A percentile compares a stretch with the other conserved stretches of the same genome.
phyloP scores from a whole-genome alignment of 2,797 vertebrate species.

The Pseudochirops cupreus region DNA sequence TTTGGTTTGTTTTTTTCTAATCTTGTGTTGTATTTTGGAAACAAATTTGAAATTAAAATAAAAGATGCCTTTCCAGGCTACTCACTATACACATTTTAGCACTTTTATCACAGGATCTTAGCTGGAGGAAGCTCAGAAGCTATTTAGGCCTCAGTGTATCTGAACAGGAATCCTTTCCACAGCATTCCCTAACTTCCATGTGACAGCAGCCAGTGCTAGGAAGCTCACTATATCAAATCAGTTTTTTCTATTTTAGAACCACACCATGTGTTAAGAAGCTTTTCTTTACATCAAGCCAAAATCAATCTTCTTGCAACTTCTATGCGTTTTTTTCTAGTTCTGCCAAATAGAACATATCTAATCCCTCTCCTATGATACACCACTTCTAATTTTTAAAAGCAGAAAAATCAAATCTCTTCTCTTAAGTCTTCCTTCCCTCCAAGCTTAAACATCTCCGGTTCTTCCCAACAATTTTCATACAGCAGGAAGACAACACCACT shows the following conservation, averaged over 20 bases:
- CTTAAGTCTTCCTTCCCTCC: background rate
- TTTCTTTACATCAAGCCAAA: background rate
- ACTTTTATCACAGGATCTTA: background rate
- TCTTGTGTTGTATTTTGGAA: background rate
- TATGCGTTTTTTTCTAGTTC: background rate
- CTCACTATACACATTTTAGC: background rate
- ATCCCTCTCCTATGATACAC: background rate
- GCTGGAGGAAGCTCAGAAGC: background rate
- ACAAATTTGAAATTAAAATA: constrained; percentile 48
- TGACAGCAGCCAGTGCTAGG: background rate
- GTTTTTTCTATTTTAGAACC: background rate
- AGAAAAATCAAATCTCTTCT: background rate
- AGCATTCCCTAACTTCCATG: background rate
- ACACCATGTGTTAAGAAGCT: background rate
- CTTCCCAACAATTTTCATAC: background rate
- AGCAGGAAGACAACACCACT: background rate
- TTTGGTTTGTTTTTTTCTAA: background rate
- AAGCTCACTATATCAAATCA: background rate
- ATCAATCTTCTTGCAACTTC: background rate
- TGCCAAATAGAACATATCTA: background rate
- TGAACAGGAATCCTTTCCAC: background rate
- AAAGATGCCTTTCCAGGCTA: background rate
- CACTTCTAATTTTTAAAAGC: background rate
- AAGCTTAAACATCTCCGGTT: background rate
- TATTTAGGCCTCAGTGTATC: background rate